Conservation (phyloP, 2,113 vertebrate genomes). For the Tupaia chinensis region DNA sequence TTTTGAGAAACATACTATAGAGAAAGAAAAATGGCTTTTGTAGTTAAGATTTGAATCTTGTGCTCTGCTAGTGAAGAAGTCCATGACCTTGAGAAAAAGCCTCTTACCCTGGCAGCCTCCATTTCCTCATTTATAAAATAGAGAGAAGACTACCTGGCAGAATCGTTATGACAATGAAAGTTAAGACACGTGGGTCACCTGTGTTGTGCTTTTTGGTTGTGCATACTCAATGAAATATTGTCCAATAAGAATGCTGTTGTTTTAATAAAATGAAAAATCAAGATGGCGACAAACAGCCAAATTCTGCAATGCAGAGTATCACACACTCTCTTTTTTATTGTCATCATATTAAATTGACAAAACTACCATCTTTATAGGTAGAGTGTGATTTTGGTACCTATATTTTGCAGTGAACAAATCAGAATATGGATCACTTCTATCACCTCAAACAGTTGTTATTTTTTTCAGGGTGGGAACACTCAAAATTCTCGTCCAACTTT, state of each 20-base stretch:
- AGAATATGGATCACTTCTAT: no score
- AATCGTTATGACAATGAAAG: slow-evolving; percentile 8
- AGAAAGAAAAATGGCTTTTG: not conserved
- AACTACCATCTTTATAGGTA: no score
- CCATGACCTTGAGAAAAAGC: not conserved
- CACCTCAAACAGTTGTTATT: no score
- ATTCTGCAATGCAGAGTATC: not conserved
- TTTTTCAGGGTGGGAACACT: no score
- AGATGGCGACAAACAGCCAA: not conserved
- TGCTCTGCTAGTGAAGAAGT: not conserved
- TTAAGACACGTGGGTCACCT: not conserved
- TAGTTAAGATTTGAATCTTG: not conserved
- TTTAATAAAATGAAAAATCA: not conserved
- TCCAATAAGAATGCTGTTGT: not conserved
- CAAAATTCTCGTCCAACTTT: no score
- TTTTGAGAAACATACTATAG: not conserved
- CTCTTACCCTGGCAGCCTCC: not conserved
- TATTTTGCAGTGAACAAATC: no score
- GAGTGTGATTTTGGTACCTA: no score
- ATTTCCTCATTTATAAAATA: not conserved
- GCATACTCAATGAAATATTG: not conserved
- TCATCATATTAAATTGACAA: no score
- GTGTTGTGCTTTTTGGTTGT: not conserved
- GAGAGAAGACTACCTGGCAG: not conserved
- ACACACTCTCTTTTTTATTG: no score